Conservation (phyloP, 2,888 invertebrate genomes). For the Stegophylla sp. region DNA sequence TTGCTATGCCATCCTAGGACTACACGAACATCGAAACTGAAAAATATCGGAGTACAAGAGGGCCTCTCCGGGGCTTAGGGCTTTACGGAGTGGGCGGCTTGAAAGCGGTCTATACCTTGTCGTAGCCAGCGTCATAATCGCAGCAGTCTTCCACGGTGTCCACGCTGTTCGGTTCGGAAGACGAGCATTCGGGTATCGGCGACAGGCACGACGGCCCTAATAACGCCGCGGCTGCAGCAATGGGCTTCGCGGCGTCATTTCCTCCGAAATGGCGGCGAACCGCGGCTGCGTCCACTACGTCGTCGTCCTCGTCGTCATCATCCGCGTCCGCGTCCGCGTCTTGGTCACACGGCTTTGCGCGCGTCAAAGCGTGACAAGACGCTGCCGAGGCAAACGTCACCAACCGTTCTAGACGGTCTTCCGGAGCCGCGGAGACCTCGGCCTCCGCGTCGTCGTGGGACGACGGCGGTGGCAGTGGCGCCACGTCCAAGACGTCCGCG, state of each 20-base stretch:
- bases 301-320: constrained; percentile 27
- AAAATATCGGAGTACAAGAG: too few species aligned
- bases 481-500: not conserved
- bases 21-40: too few species aligned
- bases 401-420: constrained; percentile 61
- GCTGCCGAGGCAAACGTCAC: constrained; percentile 61
- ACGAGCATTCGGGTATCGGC: constrained; percentile 49
- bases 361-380: constrained; percentile 59
- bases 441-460: not conserved
- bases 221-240: not conserved
- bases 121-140: not conserved
- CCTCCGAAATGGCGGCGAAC: constrained; percentile 48
- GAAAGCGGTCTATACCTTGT: constrained; percentile 18
- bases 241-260: constrained; percentile 39
- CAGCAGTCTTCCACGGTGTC: constrained; percentile 40
- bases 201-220: constrained; percentile 22
- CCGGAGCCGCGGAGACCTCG: constrained; percentile 22
- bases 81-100: not conserved
- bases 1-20: too few species aligned
- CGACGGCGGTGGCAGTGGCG: not conserved
- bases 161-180: constrained; percentile 53
- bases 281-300: not conserved
- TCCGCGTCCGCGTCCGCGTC: constrained; percentile 63
- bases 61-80: not conserved
- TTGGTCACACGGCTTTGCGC: constrained; percentile 59